phyloP scores from a whole-genome alignment of 1,140 invertebrate species.

The Akabosia matsudoensis region DNA sequence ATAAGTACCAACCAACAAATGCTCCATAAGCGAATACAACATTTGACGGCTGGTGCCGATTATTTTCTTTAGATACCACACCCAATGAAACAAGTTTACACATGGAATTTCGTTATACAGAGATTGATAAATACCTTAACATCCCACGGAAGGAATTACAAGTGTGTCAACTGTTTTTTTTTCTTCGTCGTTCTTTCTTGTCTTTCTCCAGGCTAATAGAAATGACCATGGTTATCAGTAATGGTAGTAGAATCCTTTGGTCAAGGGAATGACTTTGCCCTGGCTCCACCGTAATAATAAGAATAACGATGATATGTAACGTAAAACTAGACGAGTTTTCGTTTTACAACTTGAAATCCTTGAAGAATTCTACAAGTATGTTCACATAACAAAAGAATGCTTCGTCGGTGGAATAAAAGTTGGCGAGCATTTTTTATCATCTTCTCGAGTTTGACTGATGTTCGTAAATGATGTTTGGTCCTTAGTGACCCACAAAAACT shows the following conservation, averaged over 20 bases:
- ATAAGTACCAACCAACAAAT: too few species aligned
- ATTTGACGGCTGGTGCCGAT: too few species aligned
- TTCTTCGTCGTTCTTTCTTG: neutral
- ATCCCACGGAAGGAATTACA: too few species aligned
- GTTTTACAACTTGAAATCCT: neutral
- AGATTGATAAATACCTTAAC: too few species aligned
- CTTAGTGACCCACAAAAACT: slow-evolving; percentile 7
- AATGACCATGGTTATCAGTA: neutral
- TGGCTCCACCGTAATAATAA: too few species aligned
- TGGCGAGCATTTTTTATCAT: neutral
- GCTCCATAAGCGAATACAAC: too few species aligned
- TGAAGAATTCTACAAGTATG: neutral
- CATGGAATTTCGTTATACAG: too few species aligned
- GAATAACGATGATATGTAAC: neutral
- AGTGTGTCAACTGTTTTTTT: too few species aligned
- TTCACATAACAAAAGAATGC: neutral
- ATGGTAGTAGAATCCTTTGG: too few species aligned
- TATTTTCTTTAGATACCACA: too few species aligned
- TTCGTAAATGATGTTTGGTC: slow-evolving; percentile 16
- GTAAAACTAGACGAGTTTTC: neutral
- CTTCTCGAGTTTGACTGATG: slow-evolving; percentile 8
- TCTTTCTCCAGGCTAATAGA: neutral
- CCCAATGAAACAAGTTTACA: too few species aligned
- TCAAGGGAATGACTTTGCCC: too few species aligned
- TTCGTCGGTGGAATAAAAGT: neutral